These are phyloP conservation scores for Tortrix viridana DNA, from an alignment of 2,888 invertebrate species.

Conservation along the genomic window DNA sequence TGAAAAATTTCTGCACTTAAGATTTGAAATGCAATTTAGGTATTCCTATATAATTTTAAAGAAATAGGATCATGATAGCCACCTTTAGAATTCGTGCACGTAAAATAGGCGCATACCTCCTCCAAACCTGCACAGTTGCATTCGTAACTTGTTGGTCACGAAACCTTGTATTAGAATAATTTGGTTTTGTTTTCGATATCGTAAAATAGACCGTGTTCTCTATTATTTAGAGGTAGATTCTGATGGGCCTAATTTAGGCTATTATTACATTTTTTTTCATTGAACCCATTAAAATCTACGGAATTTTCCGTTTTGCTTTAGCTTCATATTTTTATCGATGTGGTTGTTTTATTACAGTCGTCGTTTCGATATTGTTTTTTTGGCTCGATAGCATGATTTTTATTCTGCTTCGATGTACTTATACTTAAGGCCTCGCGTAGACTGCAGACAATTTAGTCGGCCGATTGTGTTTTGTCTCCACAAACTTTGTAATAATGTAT, in stretches of 20 bases:
- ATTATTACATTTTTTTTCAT: neutral
- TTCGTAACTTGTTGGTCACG: constrained; percentile 13
- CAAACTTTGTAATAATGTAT: no score
- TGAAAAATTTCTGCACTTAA: no score
- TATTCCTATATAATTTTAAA: no score
- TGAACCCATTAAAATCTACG: constrained; percentile 17
- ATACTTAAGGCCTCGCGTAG: no score
- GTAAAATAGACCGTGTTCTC: neutral
- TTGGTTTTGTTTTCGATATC: constrained; percentile 4
- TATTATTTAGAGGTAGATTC: constrained; percentile 6
- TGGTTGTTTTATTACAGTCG: constrained; percentile 14
- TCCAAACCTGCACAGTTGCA: constrained; percentile 24
- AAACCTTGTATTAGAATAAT: neutral
- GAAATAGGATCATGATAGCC: constrained; percentile 50
- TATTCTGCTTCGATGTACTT: no score
- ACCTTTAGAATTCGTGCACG: constrained; percentile 62
- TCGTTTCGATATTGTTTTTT: constrained; percentile 6
- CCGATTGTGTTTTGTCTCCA: no score
- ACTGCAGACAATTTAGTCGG: no score
- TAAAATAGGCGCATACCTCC: constrained; percentile 33
- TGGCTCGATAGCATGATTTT: neutral
- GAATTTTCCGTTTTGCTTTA: neutral
- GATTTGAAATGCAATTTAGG: constrained; percentile 2
- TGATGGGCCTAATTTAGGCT: constrained; percentile 9
- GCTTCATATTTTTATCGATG: constrained; percentile 30